These are phyloP conservation scores for Phorcus lineatus DNA, from an alignment of 2,888 invertebrate species.

Conservation along the genomic window DNA sequence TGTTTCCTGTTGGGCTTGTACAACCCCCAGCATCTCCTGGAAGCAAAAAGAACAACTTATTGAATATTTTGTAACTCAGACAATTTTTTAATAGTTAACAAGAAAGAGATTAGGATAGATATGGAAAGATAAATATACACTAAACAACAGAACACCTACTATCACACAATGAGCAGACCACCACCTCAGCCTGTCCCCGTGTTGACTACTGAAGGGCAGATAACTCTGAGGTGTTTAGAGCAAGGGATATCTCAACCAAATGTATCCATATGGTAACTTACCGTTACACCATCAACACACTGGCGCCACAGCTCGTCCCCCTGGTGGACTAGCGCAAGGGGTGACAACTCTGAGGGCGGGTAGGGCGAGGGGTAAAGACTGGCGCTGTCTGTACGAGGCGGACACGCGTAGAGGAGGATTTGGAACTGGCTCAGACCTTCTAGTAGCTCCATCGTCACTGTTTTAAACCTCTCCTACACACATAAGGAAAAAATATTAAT, in stretches of 20 bases:
- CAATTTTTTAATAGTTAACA: too few relatives aligned
- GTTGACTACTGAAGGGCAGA: too few relatives aligned
- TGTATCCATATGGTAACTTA: conserved; percentile 22
- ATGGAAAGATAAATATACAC: too few relatives aligned
- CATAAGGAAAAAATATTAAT: too few relatives aligned
- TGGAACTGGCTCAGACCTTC: conserved; percentile 83
- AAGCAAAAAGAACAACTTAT: neutral
- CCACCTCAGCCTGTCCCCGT: too few relatives aligned
- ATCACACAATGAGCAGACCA: too few relatives aligned
- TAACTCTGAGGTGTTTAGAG: too few relatives aligned
- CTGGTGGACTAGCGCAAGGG: conserved; percentile 50
- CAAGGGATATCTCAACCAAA: too few relatives aligned
- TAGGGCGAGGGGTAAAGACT: conserved; percentile 42
- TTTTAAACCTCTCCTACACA: conserved; percentile 39
- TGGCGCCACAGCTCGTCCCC: conserved; percentile 53
- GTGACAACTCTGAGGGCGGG: conserved; percentile 44
- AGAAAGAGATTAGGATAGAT: too few relatives aligned
- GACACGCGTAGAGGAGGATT: conserved; percentile 82
- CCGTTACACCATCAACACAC: conserved; percentile 39
- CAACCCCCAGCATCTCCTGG: neutral
- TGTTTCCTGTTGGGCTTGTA: neutral
- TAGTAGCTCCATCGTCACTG: conserved; percentile 50
- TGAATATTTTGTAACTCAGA: too few relatives aligned
- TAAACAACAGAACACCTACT: too few relatives aligned
- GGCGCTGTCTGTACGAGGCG: conserved; percentile 65